These are phyloP conservation scores for Telmatochromis sp. DNA, from an alignment of 2,113 vertebrate species.

Conservation along the genomic window DNA sequence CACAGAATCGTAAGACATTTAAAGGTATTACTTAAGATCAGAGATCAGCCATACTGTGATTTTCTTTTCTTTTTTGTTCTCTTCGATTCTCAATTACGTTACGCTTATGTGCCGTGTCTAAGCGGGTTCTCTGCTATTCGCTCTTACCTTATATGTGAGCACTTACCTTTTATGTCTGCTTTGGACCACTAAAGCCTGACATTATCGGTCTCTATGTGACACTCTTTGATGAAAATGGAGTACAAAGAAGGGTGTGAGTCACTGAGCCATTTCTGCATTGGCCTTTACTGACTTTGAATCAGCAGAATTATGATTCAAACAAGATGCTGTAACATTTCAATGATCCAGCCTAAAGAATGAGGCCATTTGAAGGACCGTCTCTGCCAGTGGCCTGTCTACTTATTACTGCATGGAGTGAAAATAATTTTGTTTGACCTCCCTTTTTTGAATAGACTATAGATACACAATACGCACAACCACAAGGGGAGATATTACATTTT, in stretches of 20 bases:
- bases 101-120: not conserved
- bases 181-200: not conserved
- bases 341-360: not conserved
- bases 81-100: not conserved
- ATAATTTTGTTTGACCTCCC: slow-evolving; percentile 5
- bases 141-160: not conserved
- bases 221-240: not conserved
- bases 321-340: not conserved
- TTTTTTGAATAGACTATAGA: not conserved
- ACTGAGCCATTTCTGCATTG: not conserved
- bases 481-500: not conserved
- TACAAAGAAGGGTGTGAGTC: not conserved
- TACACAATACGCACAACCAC: not conserved
- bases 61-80: not conserved
- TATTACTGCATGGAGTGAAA: not conserved
- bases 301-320: not conserved
- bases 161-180: not conserved
- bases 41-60: not conserved
- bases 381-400: not conserved
- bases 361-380: not conserved
- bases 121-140: not conserved
- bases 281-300: not conserved
- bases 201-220: not conserved
- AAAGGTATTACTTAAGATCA: not conserved
- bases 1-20: not conserved